These are phyloP conservation scores for Drosophila nebulosa DNA, from an alignment of 1,140 invertebrate species.

Conservation along the genomic window DNA sequence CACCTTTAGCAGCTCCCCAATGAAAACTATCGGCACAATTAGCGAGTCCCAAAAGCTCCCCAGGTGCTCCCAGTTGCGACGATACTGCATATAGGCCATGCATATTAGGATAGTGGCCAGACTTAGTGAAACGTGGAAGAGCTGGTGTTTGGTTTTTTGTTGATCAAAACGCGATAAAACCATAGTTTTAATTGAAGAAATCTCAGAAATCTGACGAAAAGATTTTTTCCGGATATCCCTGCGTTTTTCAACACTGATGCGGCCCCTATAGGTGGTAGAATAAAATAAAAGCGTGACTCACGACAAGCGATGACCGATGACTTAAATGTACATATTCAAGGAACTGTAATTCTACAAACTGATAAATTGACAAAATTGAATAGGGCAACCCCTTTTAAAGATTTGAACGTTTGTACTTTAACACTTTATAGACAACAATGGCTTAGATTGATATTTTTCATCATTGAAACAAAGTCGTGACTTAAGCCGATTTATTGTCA, in stretches of 20 bases:
- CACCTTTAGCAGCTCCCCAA: slow-evolving; percentile 71
- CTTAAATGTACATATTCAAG: neutral
- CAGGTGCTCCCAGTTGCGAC: slow-evolving; percentile 69
- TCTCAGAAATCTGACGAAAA: neutral
- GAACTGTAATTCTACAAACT: neutral
- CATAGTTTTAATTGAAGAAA: slow-evolving; percentile 42
- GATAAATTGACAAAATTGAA: neutral
- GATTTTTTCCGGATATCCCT: slow-evolving; percentile 6
- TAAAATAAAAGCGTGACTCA: neutral
- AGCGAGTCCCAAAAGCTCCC: slow-evolving; percentile 79
- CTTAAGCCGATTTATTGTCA: neutral
- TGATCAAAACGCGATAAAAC: slow-evolving; percentile 69
- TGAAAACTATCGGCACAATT: slow-evolving; percentile 76
- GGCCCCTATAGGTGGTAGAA: neutral
- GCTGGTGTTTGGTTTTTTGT: slow-evolving; percentile 77
- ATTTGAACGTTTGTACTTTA: too few relatives aligned
- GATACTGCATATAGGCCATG: slow-evolving; percentile 78
- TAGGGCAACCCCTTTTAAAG: neutral
- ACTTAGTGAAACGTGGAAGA: slow-evolving; percentile 75
- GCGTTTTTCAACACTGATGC: slow-evolving; percentile 12
- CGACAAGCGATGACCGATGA: neutral
- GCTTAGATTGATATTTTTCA: neutral
- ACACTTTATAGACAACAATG: neutral
- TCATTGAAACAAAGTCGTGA: neutral
- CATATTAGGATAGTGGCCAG: slow-evolving; percentile 72